Evolutionary conservation across 2,113 vertebrate genomes (phyloP).

Genomic region (Alethe diademata): DNA sequence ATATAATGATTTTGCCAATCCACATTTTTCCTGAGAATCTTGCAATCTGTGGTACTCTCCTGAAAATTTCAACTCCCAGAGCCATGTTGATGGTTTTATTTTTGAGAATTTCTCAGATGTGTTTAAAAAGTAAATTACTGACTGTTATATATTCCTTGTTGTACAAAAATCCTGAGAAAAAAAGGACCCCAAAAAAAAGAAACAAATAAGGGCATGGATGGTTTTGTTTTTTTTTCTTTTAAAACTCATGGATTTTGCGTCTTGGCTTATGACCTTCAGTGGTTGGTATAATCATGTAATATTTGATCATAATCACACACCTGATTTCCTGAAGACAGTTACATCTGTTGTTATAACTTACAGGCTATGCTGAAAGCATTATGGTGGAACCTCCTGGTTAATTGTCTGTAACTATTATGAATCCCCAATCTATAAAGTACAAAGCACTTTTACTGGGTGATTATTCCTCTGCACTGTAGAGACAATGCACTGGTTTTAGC

Average conservation of each 20-base stretch:
- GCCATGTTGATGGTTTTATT: fast-evolving
- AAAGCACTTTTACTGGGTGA: background rate
- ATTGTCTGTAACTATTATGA: background rate
- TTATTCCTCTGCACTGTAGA: background rate
- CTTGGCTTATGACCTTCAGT: background rate
- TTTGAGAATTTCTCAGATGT: background rate
- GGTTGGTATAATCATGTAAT: background rate
- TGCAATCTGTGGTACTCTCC: background rate
- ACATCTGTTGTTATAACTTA: background rate
- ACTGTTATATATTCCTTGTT: background rate
- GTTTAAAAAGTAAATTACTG: background rate
- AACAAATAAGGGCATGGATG: background rate
- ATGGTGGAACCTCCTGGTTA: background rate
- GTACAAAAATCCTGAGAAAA: background rate
- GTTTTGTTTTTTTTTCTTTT: background rate
- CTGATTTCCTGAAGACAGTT: background rate
- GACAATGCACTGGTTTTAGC: background rate
- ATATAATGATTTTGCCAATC: background rate
- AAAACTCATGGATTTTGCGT: background rate
- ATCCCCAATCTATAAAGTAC: background rate
- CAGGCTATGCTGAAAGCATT: background rate
- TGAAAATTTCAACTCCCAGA: background rate
- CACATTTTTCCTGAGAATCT: background rate
- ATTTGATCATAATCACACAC: background rate
- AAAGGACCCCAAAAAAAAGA: background rate